Conservation (phyloP, 2,113 vertebrate species). For the Calidris pugnax region DNA sequence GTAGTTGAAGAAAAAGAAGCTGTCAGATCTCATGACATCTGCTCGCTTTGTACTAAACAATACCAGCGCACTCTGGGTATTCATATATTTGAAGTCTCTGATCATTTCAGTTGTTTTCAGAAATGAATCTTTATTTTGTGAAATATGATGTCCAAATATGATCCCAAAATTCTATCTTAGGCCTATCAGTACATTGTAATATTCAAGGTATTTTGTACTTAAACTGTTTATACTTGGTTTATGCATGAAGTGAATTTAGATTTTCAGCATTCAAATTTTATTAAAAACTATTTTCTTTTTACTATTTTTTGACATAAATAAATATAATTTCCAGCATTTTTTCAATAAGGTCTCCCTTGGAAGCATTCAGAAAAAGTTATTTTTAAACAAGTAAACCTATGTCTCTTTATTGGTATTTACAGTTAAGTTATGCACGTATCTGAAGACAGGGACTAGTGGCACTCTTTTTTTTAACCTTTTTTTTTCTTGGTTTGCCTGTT, state of each 20-base stretch:
- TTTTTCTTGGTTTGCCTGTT: not conserved
- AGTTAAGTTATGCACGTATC: not conserved
- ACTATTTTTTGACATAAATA: not conserved
- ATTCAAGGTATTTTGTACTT: not conserved
- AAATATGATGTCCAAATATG: not conserved
- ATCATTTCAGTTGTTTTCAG: not conserved
- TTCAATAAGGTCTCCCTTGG: not conserved
- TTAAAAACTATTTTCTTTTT: accelerated
- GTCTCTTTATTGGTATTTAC: not conserved
- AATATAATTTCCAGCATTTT: not conserved
- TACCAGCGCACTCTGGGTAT: not conserved
- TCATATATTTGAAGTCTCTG: not conserved
- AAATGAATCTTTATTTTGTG: not conserved
- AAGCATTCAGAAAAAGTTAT: not conserved
- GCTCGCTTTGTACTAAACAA: not conserved
- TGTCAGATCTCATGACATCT: not conserved
- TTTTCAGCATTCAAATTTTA: not conserved
- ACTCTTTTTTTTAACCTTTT: not conserved
- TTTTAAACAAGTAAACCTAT: not conserved
- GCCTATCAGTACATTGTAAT: not conserved
- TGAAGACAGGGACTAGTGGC: not conserved
- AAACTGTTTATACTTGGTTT: not conserved
- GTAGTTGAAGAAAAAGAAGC: not conserved
- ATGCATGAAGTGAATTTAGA: not conserved
- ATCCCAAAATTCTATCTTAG: not conserved